phyloP scores from a whole-genome alignment of 1,140 invertebrate species.

The Brachionus sp. region DNA sequence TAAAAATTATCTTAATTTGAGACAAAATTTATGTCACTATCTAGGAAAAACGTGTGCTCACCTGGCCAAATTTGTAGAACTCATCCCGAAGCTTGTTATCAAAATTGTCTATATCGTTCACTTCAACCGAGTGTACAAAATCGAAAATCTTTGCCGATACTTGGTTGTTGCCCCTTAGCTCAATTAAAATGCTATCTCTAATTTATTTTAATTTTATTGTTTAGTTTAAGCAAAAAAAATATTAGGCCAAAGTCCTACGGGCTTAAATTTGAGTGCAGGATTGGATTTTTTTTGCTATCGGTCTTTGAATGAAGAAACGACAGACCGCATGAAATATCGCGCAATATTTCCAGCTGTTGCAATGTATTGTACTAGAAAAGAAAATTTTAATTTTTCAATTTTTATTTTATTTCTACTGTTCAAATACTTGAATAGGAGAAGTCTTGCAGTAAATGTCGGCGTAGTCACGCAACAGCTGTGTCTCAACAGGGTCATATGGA shows the following conservation, averaged over 20 bases:
- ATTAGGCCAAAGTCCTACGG: background rate
- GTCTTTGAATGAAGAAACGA: background rate
- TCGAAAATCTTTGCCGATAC: conserved; percentile 37
- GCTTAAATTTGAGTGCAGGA: conserved; percentile 28
- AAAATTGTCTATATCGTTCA: background rate
- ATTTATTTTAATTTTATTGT: background rate
- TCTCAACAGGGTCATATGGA: background rate
- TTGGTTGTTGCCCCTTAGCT: background rate
- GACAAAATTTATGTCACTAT: background rate
- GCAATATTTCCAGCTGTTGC: conserved; percentile 15
- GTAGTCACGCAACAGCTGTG: conserved; percentile 1
- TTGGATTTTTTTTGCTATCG: background rate
- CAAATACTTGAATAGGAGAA: conserved; percentile 3
- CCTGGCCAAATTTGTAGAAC: conserved; percentile 39
- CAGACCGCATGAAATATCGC: conserved; percentile 37
- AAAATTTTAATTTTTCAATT: background rate
- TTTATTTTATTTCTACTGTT: background rate
- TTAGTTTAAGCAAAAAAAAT: background rate
- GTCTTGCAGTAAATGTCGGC: background rate
- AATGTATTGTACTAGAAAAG: background rate
- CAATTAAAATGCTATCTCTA: conserved; percentile 26
- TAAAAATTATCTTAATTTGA: conserved; percentile 27
- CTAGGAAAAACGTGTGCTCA: background rate
- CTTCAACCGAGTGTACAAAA: conserved; percentile 24
- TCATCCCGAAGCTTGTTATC: conserved; percentile 1